Evolutionary conservation across 1,140 invertebrate genomes (phyloP), one percentile per base, ranked within the genome.

Genomic region (Neelides sp.): DNA sequence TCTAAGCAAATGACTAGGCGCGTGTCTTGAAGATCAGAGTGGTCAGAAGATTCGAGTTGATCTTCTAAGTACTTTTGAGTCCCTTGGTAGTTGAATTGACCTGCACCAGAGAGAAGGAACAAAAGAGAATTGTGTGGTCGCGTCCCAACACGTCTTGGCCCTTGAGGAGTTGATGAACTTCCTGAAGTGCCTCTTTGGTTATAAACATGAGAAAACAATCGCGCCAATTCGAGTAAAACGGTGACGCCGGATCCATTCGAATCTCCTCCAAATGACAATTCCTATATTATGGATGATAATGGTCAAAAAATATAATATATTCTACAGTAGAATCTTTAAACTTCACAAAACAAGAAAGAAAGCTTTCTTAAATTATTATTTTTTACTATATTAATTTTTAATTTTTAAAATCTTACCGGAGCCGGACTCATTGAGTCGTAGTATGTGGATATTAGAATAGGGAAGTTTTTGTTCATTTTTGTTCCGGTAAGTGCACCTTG

Each of bases 31-130:
- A 77, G 23, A 46, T 44, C 73, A 50, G 62, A 46, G 54, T 48
- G 60, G 47, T 59, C 50, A 34, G 45, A 51, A 3, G 55, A 57
- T 13, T 94, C 89, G 40, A 89, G 66, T 64, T 91, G 85, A 67
- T 93, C 86, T 67, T 98, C 92, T 8, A 98, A 73, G 86, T 91
- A 97, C 63, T 92, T 90, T 71, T 96, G 94, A 32, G 86, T 85
- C 20, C 92, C 89, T 64, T 92, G 84, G 64, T 90, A 98, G 71
- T 97, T 98, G 17, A 92, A 78, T 69, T 95, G 90, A 13, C 94
- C 94, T 52, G 79, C 87, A 32, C 90, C 91, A 40, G 90, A 81
- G 19, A 95, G 68, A 24, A 96, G 71, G 66, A 99, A 98, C 10
- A 96, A 66, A 10, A 98, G 66, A 64, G 61, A 83, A 83, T 52